These are phyloP conservation scores for Scortum barcoo DNA, from an alignment of 2,113 vertebrate species.

Conservation along the genomic window DNA sequence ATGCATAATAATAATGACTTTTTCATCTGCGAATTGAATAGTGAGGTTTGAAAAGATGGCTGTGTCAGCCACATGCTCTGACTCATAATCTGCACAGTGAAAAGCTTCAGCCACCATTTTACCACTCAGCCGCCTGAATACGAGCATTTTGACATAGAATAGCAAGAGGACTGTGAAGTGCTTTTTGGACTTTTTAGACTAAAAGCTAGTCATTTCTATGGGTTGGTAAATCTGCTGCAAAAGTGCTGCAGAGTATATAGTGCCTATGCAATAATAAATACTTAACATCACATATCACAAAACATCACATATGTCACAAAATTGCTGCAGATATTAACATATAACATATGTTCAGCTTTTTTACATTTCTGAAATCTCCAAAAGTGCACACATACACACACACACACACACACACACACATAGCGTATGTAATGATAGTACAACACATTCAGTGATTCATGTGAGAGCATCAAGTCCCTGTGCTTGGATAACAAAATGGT, in stretches of 20 bases:
- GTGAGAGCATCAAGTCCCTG: background rate
- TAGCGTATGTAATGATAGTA: background rate
- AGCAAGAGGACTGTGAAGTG: background rate
- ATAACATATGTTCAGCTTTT: background rate
- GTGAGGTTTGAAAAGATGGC: constrained; percentile 65
- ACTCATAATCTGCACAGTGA: constrained; percentile 78
- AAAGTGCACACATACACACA: background rate
- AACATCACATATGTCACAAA: no score
- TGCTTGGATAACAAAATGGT: constrained; percentile 10
- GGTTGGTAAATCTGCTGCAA: background rate
- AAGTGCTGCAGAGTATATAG: background rate
- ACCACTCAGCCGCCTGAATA: constrained; percentile 53
- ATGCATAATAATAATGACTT: constrained; percentile 53
- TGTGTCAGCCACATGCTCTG: constrained; percentile 76
- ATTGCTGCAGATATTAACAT: background rate
- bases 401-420: background rate
- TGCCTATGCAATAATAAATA: background rate
- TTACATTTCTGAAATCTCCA: background rate
- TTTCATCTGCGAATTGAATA: constrained; percentile 66
- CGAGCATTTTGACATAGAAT: constrained; percentile 61
- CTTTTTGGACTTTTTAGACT: constrained; percentile 21
- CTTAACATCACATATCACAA: background rate
- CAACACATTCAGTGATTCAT: constrained; percentile 4
- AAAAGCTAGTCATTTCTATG: background rate
- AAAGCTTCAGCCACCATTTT: constrained; percentile 78